Conservation (phyloP, 64 coral and sea anemone genomes). For the Porites lutea region DNA sequence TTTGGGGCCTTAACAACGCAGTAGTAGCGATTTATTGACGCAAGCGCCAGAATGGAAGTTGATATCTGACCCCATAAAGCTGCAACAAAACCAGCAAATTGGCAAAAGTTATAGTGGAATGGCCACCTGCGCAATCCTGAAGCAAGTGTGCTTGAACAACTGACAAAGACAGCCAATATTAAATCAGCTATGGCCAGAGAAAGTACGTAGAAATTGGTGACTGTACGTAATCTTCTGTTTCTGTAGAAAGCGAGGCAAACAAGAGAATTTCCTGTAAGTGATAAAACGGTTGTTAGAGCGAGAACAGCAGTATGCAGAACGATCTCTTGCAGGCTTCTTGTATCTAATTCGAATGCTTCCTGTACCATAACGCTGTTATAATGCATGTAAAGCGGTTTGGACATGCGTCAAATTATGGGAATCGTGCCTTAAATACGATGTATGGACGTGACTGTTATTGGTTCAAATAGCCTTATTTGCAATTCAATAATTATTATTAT, state of each 20-base stretch:
- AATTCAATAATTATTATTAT: no score
- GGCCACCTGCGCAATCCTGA: constrained; percentile 20
- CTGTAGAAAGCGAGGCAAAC: constrained; percentile 35
- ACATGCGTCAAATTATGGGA: no score
- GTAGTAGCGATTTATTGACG: constrained; percentile 38
- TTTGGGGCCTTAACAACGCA: neutral
- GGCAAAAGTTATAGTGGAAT: neutral
- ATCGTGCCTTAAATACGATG: no score
- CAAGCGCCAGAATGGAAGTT: neutral
- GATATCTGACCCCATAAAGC: constrained; percentile 1
- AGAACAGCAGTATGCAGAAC: neutral
- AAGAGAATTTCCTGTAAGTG: constrained; percentile 19
- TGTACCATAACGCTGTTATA: no score
- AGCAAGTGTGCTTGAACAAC: neutral
- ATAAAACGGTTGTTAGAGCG: neutral
- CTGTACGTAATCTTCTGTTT: constrained; percentile 23
- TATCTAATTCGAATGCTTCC: neutral
- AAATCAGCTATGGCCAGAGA: constrained; percentile 28
- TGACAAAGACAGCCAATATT: constrained; percentile 13
- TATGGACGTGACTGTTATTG: no score
- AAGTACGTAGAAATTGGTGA: constrained; percentile 37
- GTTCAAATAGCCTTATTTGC: no score
- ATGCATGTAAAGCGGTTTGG: no score
- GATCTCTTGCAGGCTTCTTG: neutral
- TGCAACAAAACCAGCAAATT: constrained; percentile 32